Evolutionary conservation across 1,140 invertebrate species (phyloP).

Genomic region (Melanaphis sacchari): DNA sequence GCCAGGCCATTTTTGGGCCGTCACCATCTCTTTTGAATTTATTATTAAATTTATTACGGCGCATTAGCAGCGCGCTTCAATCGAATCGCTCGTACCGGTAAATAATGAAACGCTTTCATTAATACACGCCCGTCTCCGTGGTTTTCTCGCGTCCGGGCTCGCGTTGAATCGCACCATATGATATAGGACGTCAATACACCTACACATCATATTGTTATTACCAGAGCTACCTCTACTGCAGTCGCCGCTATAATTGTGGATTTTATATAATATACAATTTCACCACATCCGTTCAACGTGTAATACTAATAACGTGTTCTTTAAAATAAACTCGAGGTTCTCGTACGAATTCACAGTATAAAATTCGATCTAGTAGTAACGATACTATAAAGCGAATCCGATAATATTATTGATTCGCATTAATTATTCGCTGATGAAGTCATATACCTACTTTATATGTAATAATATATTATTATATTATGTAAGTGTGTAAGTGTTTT

Average conservation of each 20-base stretch:
- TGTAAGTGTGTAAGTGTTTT: too few relatives aligned
- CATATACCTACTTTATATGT: neutral
- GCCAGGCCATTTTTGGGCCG: neutral
- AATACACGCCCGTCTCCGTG: neutral
- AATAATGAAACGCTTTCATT: slow-evolving; percentile 34
- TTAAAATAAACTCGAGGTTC: neutral
- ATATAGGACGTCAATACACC: neutral
- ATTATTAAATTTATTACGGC: slow-evolving; percentile 35
- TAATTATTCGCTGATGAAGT: neutral
- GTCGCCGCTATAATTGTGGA: too few relatives aligned
- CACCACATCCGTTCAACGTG: neutral
- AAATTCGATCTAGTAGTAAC: too few relatives aligned
- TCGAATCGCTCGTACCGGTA: neutral
- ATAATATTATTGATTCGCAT: neutral
- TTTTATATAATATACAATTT: neutral
- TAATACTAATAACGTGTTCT: neutral
- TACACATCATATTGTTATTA: too few relatives aligned
- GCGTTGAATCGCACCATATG: too few relatives aligned
- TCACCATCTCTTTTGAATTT: slow-evolving; percentile 27
- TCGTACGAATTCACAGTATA: neutral
- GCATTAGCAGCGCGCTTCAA: neutral
- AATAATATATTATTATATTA: too few relatives aligned
- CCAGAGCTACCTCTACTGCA: too few relatives aligned
- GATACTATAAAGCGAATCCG: neutral
- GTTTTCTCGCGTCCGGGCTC: too few relatives aligned